phyloP scores from a whole-genome alignment of 2,888 invertebrate species.

The Therioaphis trifolii region DNA sequence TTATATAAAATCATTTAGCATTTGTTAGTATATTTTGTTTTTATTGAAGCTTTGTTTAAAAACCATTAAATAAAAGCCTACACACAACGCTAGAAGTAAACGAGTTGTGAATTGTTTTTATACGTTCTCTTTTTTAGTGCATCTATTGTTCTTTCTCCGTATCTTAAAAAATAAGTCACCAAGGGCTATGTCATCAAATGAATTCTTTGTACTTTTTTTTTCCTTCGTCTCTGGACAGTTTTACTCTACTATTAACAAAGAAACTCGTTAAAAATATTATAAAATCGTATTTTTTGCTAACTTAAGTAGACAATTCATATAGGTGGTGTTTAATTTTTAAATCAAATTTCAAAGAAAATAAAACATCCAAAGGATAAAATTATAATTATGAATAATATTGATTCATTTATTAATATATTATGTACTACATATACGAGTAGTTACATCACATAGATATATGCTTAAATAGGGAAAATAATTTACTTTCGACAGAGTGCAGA shows the following conservation, averaged over 20 bases:
- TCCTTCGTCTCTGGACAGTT: neutral
- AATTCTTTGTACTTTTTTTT: conserved; percentile 28
- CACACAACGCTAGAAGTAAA: conserved; percentile 23
- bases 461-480: neutral
- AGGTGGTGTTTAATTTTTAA: neutral
- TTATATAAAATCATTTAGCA: conserved; percentile 9
- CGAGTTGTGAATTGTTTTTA: conserved; percentile 41
- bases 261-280: conserved; percentile 34
- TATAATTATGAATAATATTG: neutral
- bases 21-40: conserved; percentile 29
- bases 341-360: conserved; percentile 10
- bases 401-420: neutral
- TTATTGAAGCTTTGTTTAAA: conserved; percentile 49
- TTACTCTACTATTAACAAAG: conserved; percentile 13
- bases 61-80: conserved; percentile 50
- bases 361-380: neutral
- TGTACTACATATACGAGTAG: neutral
- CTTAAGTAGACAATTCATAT: neutral
- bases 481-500: neutral
- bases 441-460: too few relatives aligned
- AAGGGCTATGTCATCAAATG: conserved; percentile 44
- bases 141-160: conserved; percentile 33
- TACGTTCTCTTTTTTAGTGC: conserved; percentile 10
- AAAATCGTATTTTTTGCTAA: conserved; percentile 8
- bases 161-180: conserved; percentile 47